A percentile compares a stretch with the other conserved stretches of the same genome.
phyloP scores from a whole-genome alignment of 2,888 invertebrate genomes.

The Agonopterix arenella region DNA sequence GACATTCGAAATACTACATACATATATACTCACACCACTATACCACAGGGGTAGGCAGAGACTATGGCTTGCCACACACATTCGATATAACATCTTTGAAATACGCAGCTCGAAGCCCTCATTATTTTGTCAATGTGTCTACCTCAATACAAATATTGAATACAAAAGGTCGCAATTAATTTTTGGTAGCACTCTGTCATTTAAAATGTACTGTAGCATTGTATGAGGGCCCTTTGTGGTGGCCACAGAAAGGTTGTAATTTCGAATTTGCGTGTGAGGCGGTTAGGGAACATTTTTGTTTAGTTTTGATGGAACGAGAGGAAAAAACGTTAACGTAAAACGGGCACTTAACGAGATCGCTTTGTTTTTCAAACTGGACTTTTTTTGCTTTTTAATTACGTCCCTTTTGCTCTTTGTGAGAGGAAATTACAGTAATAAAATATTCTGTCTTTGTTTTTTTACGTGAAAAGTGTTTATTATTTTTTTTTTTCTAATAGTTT shows the following conservation, averaged over 20 bases:
- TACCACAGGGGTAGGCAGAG: too few relatives aligned
- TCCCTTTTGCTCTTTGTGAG: constrained; percentile 6
- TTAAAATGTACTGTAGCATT: constrained; percentile 25
- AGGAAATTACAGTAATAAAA: constrained; percentile 9
- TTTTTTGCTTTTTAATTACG: constrained; percentile 14
- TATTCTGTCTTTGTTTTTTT: neutral
- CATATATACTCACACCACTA: too few relatives aligned
- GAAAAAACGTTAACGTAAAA: constrained; percentile 12
- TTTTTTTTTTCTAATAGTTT: too few relatives aligned
- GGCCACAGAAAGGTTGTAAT: constrained; percentile 21
- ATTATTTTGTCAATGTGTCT: too few relatives aligned
- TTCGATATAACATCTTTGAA: too few relatives aligned
- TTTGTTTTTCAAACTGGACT: constrained; percentile 18
- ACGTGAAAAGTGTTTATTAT: neutral
- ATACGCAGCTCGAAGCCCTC: too few relatives aligned
- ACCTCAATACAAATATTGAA: neutral
- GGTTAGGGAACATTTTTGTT: constrained; percentile 23
- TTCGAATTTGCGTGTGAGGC: constrained; percentile 39
- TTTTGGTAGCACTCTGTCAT: constrained; percentile 27
- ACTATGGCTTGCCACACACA: too few relatives aligned
- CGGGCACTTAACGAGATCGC: constrained; percentile 21
- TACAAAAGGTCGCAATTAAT: constrained; percentile 22
- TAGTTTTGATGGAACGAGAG: constrained; percentile 17
- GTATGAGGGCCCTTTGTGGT: neutral
- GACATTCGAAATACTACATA: too few relatives aligned